These are phyloP conservation scores for Sceloporus undulatus DNA, from an alignment of 2,113 vertebrate species.

Conservation along the genomic window DNA sequence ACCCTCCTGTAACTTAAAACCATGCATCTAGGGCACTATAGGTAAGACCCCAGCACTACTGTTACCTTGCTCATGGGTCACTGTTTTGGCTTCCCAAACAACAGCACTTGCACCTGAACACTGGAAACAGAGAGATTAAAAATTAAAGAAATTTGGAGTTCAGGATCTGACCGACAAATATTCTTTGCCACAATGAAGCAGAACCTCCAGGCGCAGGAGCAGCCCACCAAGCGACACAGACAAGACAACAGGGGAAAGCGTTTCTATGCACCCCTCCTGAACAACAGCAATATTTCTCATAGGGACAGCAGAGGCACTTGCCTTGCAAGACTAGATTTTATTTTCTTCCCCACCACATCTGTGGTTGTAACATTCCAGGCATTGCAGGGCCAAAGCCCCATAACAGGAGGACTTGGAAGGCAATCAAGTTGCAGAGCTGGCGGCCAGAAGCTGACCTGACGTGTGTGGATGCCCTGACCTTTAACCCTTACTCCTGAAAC, in stretches of 20 bases:
- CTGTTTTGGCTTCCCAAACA: too few relatives aligned
- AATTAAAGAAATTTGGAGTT: too few relatives aligned
- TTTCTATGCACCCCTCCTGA: too few relatives aligned
- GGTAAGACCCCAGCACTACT: too few relatives aligned
- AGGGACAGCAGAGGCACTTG: fast-evolving
- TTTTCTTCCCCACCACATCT: not conserved
- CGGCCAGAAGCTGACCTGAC: not conserved
- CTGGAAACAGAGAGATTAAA: not conserved
- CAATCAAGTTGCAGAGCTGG: not conserved
- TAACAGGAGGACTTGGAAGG: too few relatives aligned
- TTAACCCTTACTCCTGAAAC: not conserved
- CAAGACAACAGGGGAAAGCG: not conserved
- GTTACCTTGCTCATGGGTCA: too few relatives aligned
- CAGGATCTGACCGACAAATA: too few relatives aligned
- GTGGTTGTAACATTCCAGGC: not conserved
- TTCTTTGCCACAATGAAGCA: not conserved
- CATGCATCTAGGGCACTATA: too few relatives aligned
- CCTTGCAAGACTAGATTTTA: not conserved
- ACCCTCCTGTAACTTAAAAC: too few relatives aligned
- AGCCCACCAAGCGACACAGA: too few relatives aligned
- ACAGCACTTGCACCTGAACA: not conserved
- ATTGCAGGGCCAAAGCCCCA: not conserved
- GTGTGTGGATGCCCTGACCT: not conserved
- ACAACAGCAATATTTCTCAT: not conserved
- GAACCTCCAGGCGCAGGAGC: not conserved